Base-by-base conservation (phyloP, 2,797 vertebrate genomes). In the Babyrousa celebensis region DNA sequence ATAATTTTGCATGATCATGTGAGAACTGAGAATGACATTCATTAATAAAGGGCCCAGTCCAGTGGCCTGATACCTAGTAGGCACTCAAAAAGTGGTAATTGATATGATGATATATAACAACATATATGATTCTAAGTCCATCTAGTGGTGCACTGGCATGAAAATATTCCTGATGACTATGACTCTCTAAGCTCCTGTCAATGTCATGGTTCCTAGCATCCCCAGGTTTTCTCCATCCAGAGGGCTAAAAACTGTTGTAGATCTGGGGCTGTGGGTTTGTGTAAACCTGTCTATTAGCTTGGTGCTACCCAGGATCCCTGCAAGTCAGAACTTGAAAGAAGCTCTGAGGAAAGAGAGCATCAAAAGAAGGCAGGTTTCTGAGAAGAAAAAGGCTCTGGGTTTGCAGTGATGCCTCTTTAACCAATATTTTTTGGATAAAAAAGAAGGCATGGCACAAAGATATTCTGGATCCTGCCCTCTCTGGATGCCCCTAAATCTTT, bases 301-400 rank as follows among this genome's bases (percentile, higher is more conserved):
- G 74, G 86, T 94, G 75, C n/a, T 87, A 72, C 40, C 16, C 23
- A 32, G 62, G 20, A 95, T n/a, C 20, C 62, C 48, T 67, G 27
- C 58, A 82, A 92, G 20, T 25, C 77, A 87, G 70, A 94, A 89
- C 78, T 93, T 85, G 62, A 95, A 96, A 97, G 95, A 75, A 70
- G 17, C 14, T 92, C 58, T 0, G 17, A 92, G 78, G 65, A 94
- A 91, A 85, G 90, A 89, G 85, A 70, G 18, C 78, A 89, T 95
- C 63, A 89, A 91, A 94, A 92, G 29, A 23, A 85, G 85, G 32
- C 8, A 94, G 84, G 15, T 63, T 85, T 94, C 62, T 82, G 91
- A 43, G 63, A 80, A 87, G 65, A 96, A 67, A 82, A 95, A 97
- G 85, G 65, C 56, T 20, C 79, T 90, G 43, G 54, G 83, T 91